Evolutionary conservation across 2,797 vertebrate genomes (phyloP), one percentile per base, ranked within the genome.

Genomic region (Lemur catta): DNA sequence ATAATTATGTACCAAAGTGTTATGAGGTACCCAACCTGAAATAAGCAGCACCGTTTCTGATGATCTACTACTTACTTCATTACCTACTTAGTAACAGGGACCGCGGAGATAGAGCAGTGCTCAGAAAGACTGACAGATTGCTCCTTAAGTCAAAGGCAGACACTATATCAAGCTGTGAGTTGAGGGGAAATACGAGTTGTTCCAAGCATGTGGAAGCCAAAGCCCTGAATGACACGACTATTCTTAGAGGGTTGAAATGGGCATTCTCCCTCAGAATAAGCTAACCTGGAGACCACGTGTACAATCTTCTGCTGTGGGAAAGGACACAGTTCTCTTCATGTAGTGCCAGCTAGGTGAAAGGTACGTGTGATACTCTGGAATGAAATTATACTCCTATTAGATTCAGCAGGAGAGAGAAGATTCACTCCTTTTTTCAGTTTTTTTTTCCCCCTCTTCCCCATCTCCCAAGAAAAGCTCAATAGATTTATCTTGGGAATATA

Each of bases 301-400:
- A 38, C 63, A 61, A 8, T 26, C 18, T 82, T 65, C 22, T 26
- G 35, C 59, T 33, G 61, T 4, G 18, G 20, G 38, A n/a, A 87
- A 76, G 84, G 75, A 63, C 79, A 81, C n/a, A 13, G 59, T 76
- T 79, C 35, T 28, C 33, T 33, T 78, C 28, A 2, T 1, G n/a
- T 1, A 3, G 7, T 35, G 94, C 95, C 94, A 96, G 38, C 6
- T 79, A 33, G 91, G 88, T 81, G 91, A 97, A 84, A 96, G 80
- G 91, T 72, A 28, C 28, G 4, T 5, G 4, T 15, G 71, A 48
- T 4, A 52, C n/a, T 55, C 20, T 41, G 43, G 9, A 55, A 78
- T 4, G 65, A 93, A 63, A 52, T 43, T 26, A 43, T 38, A 82
- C 43, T 84, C 80, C 89, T 67, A 33, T 11, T 52, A 43, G 57